A percentile compares a stretch with the other conserved stretches of the same genome.
Conservation (phyloP, 2,113 vertebrate genomes). For the Siniperca knerii region DNA sequence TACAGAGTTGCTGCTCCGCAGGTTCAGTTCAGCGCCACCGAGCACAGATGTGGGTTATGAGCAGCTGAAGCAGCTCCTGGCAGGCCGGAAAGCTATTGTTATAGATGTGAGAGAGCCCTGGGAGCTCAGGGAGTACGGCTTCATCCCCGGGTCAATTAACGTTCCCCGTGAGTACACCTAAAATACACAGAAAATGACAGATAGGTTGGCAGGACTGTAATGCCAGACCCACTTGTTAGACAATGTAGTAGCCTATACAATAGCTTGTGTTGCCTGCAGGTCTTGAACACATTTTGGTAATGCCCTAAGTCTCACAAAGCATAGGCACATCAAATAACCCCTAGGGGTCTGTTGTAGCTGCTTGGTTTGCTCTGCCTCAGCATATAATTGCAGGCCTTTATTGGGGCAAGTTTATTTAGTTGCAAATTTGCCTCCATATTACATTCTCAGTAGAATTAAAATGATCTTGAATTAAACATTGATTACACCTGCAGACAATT, state of each 20-base stretch:
- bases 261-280: not conserved
- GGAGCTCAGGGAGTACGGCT: slow-evolving; percentile 89
- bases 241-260: not conserved
- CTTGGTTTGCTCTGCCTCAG: not conserved
- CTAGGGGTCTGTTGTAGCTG: no score
- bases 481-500: not conserved
- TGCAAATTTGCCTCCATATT: no score
- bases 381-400: no score
- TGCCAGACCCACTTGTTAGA: no score
- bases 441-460: no score
- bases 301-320: not conserved
- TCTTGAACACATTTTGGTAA: not conserved
- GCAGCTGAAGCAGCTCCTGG: slow-evolving; percentile 89
- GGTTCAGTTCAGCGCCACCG: slow-evolving; percentile 74
- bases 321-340: not conserved
- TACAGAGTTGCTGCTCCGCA: slow-evolving; percentile 53
- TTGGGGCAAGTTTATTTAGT: no score
- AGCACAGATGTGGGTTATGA: slow-evolving; percentile 83
- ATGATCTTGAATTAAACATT: not conserved
- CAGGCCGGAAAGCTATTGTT: slow-evolving; percentile 75
- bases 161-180: slow-evolving; percentile 88
- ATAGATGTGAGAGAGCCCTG: slow-evolving; percentile 94
- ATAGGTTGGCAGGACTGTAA: not conserved
- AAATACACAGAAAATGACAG: not conserved
- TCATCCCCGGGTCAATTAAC: slow-evolving; percentile 90